Base-by-base conservation (phyloP, 2,113 vertebrate genomes). In the Galemys pyrenaicus region DNA sequence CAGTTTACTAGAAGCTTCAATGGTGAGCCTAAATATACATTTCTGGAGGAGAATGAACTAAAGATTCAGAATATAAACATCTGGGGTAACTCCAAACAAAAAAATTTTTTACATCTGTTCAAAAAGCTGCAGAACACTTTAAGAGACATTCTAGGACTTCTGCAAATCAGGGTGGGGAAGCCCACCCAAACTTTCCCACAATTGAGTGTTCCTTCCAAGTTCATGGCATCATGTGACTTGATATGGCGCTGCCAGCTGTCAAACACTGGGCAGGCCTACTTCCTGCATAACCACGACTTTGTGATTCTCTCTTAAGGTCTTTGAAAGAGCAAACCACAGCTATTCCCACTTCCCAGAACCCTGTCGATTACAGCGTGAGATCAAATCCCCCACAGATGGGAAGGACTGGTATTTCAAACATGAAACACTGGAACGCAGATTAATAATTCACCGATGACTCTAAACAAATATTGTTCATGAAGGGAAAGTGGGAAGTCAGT, bases 401-500 rank as follows among this genome's bases (percentile, higher is more conserved):
- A 98, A 22, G 97, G 97, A 95, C 95, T 97, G 96, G 96, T 96
- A 98, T 98, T 97, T 97, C 96, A 98, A 90, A 96, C 96, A 98
- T 89, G 96, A 95, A 94, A 94, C 81, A 54, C 91, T 94, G 92
- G 88, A 97, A 97, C 17, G 32, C 96, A 95, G 95, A 97, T 97
- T 97, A 96, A 87, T 97, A 96, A 96, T 97, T 96, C 93, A 97
- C 94, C 96, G 96, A 92, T 88, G 81, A 92, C 95, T 92, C 92
- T 96, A 78, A 97, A 94, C 93, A 93, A 97, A 86, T 6, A 97
- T 83, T 41, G 92, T 97, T 96, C 87, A 92, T 19, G 58, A 67
- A 58, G 10, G 49, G 0, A 9, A 68, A 89, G 80, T 6, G 67
- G 68, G 75, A 94, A 83, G 35, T 70, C 44, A 78, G 62, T 92